Evolutionary conservation across 2,113 vertebrate species (phyloP), one percentile per base, ranked within the genome.

Genomic region (Tupaia chinensis): DNA sequence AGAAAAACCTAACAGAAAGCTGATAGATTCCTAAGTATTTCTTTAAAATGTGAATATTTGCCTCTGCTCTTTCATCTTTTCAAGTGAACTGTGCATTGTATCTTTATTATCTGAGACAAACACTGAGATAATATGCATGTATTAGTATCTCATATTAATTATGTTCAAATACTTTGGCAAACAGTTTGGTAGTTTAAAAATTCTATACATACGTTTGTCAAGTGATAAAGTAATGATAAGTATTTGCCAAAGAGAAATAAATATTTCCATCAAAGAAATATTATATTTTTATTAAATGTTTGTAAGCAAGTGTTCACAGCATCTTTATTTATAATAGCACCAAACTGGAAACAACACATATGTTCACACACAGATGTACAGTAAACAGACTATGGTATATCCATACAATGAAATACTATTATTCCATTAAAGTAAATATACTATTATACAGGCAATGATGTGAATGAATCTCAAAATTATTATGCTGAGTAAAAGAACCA

Each of bases 11-110:
- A 72, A 61, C 60, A 72, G 20, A 58, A 92, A 78, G 9, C 5
- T 73, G 6, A 69, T 19, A 69, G 14, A 81, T 68, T 77, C 87
- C 56, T 91, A 78, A 90, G 74, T 9, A 90, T 17, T 8, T 19
- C 22, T 83, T 92, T 97, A 23, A 87, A 87, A 79, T 92, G 15
- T 25, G 20, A 6, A 15, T 78, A 82, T 44, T 91, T 92, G 17
- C 23, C 16, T 97, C n/a, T 92, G 25, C 34, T 4, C 3, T 22
- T 27, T 22, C 61, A 77, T 1, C 17, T 87, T 61, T 81, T 83
- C 15, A 77, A 81, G 69, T 58, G 1, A 74, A 63, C 27, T 80
- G 7, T 85, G 27, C 15, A 81, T 81, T 93, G 56, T 94, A n/a
- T 54, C 19, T 84, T 69, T 16, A 66, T 66, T 84, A 66, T 63